Percentiles rank a stretch among this genome's conserved stretches.
phyloP scores from a whole-genome alignment of 2,797 vertebrate species.

The Amblyraja radiata region DNA sequence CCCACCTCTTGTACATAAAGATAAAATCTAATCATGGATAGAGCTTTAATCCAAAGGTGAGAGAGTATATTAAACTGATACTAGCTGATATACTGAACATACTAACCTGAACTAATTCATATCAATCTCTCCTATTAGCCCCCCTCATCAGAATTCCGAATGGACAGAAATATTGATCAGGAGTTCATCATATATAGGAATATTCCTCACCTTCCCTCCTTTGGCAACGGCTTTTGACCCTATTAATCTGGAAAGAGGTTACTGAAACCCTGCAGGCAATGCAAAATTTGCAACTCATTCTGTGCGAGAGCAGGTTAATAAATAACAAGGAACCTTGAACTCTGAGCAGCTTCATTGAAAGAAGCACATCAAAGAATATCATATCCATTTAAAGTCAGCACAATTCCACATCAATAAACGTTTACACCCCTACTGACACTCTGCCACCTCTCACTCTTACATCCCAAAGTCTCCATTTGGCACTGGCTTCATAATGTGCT shows the following conservation, averaged over 20 bases:
- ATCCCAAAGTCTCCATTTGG: background rate
- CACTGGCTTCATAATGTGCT: background rate
- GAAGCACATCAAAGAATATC: constrained; percentile 5
- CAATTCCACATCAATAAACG: background rate
- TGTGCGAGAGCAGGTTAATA: background rate
- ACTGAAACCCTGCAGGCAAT: background rate
- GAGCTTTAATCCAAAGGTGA: background rate
- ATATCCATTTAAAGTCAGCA: background rate
- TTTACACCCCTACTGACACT: background rate
- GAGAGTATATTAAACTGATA: background rate
- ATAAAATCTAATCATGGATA: background rate
- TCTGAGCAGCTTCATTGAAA: background rate
- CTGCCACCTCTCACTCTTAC: background rate
- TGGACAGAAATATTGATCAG: background rate
- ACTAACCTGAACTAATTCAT: background rate
- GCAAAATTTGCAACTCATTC: background rate
- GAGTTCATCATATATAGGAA: background rate
- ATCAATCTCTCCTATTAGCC: background rate
- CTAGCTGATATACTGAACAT: background rate
- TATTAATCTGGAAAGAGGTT: background rate
- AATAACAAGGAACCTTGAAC: constrained; percentile 26
- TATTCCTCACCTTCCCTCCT: background rate
- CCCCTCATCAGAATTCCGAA: background rate
- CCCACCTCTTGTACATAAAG: no score
- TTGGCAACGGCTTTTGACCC: background rate